Evolutionary conservation across 2,797 vertebrate species (phyloP).

Genomic region (Acomys russatus): DNA sequence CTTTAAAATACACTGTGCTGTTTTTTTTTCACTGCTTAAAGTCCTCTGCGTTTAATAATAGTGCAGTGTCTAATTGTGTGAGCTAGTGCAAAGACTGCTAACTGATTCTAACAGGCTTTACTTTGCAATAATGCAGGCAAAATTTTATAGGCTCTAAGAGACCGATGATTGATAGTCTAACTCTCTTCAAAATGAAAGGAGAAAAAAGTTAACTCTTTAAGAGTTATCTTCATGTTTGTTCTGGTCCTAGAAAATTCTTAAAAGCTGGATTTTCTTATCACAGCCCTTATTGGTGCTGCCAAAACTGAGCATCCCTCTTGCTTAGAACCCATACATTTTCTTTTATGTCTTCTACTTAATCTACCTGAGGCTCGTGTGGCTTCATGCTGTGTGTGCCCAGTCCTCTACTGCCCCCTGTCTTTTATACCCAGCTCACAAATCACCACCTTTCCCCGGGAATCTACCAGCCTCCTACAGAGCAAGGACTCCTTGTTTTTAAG

Average conservation of each 20-base stretch:
- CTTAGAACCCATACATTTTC: neutral
- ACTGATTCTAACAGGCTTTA: conserved; percentile 64
- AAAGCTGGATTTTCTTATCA: conserved; percentile 1
- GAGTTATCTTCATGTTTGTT: neutral
- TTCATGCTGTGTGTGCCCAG: neutral
- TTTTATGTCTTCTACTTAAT: neutral
- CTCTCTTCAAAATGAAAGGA: neutral
- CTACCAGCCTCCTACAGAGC: neutral
- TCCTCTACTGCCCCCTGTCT: neutral
- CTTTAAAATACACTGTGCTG: conserved; percentile 13
- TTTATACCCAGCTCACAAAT: neutral
- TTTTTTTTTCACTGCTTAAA: conserved; percentile 33
- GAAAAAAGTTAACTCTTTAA: neutral
- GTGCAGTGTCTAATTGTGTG: neutral
- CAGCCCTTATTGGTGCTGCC: neutral
- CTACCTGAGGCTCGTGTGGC: neutral
- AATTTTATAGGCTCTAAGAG: conserved; percentile 46
- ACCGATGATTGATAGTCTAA: neutral
- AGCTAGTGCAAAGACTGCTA: conserved; percentile 44
- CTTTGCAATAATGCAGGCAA: conserved; percentile 29
- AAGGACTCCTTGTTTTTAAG: neutral
- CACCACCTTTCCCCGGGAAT: neutral
- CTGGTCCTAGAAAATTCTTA: conserved; percentile 10
- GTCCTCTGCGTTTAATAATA: conserved; percentile 53
- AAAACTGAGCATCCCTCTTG: no score